Conservation (phyloP, 1,140 invertebrate species). For the Belonocnema kinseyi region DNA sequence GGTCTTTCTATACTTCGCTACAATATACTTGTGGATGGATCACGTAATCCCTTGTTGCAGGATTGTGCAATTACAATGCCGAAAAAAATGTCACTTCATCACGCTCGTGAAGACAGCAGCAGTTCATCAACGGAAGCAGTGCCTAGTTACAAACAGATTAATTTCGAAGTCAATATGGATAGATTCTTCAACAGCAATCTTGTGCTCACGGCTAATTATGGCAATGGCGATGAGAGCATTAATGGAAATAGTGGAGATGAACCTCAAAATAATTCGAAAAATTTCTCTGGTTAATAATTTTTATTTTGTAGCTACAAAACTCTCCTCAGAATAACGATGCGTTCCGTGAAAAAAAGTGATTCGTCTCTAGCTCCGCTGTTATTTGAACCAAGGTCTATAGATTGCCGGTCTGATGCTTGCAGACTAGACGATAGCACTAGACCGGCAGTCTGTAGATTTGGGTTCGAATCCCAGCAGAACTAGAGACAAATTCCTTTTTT, state of each 20-base stretch:
- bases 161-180: conserved; percentile 91
- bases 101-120: conserved; percentile 87
- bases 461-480: too few species aligned
- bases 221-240: conserved; percentile 64
- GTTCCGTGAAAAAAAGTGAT: too few species aligned
- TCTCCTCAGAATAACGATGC: too few species aligned
- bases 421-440: too few species aligned
- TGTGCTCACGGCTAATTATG: conserved; percentile 76
- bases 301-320: too few species aligned
- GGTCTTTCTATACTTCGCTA: conserved; percentile 61
- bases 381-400: too few species aligned
- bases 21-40: conserved; percentile 71
- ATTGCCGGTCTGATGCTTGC: too few species aligned
- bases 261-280: conserved; percentile 53
- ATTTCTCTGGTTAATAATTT: conserved; percentile 49
- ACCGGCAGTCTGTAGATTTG: too few species aligned
- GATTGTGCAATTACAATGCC: conserved; percentile 88
- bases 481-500: too few species aligned
- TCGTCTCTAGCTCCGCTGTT: too few species aligned
- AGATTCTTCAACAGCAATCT: conserved; percentile 91
- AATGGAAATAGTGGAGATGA: conserved; percentile 64
- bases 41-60: conserved; percentile 77
- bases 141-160: conserved; percentile 89
- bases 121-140: conserved; percentile 89
- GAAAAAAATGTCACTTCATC: conserved; percentile 90